Percentiles rank a stretch among this genome's conserved stretches.
Evolutionary conservation across 2,888 invertebrate genomes (phyloP).

Genomic region (Willowsia nigromaculata): DNA sequence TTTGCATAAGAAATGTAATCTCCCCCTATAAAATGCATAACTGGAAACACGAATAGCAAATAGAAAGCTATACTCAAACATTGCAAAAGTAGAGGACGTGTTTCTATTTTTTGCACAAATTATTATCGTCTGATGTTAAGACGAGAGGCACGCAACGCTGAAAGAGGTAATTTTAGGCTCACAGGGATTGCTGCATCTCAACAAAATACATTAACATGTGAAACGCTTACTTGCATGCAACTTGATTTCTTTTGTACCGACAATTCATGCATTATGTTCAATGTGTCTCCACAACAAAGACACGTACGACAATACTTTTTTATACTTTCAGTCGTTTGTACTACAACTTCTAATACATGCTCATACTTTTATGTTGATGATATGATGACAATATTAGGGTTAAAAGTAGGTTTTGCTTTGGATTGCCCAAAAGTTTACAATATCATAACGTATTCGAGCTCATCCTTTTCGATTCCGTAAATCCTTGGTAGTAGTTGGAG

Average conservation of each 20-base stretch:
- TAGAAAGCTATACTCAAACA: slow-evolving; percentile 9
- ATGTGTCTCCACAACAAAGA: neutral
- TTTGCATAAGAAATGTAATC: slow-evolving; percentile 55
- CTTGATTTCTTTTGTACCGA: neutral
- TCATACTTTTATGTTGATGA: neutral
- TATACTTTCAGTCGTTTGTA: neutral
- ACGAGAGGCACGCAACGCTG: neutral
- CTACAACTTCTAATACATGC: neutral
- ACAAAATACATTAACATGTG: neutral
- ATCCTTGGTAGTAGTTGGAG: slow-evolving; percentile 46
- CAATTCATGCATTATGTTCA: neutral
- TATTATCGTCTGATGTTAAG: neutral
- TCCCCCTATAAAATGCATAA: too few species aligned
- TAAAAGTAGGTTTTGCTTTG: neutral
- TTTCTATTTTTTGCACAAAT: slow-evolving; percentile 40
- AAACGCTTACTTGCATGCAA: neutral
- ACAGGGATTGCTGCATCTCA: neutral
- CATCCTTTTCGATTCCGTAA: neutral
- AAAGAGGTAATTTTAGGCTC: neutral
- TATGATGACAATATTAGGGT: neutral
- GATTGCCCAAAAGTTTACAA: neutral
- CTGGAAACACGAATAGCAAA: too few species aligned
- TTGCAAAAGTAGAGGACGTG: neutral
- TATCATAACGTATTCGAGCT: neutral
- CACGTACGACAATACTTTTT: slow-evolving; percentile 56